These are phyloP conservation scores for Stictonetta naevosa DNA, from an alignment of 2,113 vertebrate species.

Conservation along the genomic window DNA sequence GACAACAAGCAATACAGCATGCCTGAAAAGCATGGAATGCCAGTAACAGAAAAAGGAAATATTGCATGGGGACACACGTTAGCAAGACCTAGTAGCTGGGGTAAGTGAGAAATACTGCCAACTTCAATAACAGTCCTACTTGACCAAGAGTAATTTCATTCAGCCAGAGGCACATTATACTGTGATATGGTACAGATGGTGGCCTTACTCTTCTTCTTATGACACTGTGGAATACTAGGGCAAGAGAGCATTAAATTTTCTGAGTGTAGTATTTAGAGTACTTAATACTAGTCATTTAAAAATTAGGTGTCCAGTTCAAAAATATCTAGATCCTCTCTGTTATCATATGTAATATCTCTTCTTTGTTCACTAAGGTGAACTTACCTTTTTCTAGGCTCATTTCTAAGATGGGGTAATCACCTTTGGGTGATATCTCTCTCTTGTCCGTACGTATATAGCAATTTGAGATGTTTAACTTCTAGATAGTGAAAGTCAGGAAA, in stretches of 20 bases:
- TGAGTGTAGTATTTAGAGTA: background rate
- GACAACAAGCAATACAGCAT: background rate
- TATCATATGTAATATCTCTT: background rate
- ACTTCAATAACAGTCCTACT: background rate
- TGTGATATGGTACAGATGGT: background rate
- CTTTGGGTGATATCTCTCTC: background rate
- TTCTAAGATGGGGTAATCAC: background rate
- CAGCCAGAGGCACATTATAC: fast-evolving
- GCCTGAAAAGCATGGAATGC: background rate
- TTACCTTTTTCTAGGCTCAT: background rate
- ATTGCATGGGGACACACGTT: background rate
- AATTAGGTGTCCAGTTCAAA: background rate
- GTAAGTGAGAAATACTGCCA: background rate
- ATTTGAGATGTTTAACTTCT: background rate
- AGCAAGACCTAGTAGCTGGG: background rate
- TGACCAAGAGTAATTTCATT: background rate
- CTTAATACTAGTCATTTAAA: background rate
- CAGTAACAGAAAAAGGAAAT: background rate
- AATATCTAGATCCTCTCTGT: background rate
- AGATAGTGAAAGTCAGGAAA: background rate
- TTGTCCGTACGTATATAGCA: background rate
- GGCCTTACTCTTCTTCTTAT: background rate
- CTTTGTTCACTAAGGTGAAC: background rate
- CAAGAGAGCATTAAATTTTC: background rate
- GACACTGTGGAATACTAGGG: fast-evolving